These are phyloP conservation scores for Fulica atra DNA, from an alignment of 2,113 vertebrate genomes.

Conservation along the genomic window DNA sequence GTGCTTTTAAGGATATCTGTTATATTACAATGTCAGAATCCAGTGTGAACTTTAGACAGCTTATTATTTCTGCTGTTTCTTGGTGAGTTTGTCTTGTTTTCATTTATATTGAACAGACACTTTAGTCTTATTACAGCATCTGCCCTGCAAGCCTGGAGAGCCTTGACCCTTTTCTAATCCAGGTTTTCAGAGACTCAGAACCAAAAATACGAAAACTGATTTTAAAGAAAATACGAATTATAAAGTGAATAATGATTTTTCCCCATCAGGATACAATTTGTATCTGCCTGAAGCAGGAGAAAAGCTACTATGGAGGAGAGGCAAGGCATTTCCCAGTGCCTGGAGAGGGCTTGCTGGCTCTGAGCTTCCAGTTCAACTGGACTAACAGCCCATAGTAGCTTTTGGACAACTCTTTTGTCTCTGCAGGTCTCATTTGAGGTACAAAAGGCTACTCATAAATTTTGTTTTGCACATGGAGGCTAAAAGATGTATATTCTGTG, in stretches of 20 bases:
- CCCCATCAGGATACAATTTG: background rate
- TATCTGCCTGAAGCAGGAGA: background rate
- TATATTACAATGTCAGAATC: background rate
- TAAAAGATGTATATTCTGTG: background rate
- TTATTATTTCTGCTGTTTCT: background rate
- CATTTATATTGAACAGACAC: background rate
- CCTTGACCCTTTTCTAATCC: background rate
- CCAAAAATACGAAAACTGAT: background rate
- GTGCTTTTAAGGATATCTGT: background rate
- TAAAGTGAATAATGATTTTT: background rate
- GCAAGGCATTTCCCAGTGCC: background rate
- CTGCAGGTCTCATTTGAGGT: background rate
- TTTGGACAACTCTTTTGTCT: background rate
- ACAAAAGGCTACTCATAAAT: background rate
- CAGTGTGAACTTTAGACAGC: background rate
- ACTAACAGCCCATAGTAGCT: background rate
- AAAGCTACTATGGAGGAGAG: background rate
- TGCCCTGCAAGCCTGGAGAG: background rate
- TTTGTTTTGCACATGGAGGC: background rate
- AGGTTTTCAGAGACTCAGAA: background rate
- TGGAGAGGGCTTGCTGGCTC: background rate
- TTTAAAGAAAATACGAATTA: background rate
- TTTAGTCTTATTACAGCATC: background rate
- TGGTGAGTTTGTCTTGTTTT: background rate
- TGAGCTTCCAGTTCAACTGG: background rate